Evolutionary conservation across 2,797 vertebrate species (phyloP).

Genomic region (Peromyscus melanophrys): DNA sequence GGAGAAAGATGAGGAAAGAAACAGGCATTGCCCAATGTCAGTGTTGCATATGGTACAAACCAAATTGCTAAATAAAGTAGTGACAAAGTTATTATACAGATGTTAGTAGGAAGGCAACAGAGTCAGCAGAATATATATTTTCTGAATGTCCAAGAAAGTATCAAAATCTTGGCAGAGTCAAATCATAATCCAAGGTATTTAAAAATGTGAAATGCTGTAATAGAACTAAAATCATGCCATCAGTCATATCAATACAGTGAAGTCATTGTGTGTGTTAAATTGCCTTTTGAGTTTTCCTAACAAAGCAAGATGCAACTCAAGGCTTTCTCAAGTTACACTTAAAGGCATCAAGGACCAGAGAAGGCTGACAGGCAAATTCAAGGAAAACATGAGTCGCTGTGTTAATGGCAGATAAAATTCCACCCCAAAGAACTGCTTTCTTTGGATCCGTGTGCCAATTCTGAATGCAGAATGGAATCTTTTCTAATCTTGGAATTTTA

Average conservation of each 20-base stretch:
- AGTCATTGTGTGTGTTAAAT: neutral
- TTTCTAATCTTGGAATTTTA: slow-evolving; percentile 53
- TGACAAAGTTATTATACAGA: neutral
- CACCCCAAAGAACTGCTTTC: neutral
- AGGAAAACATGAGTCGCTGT: neutral
- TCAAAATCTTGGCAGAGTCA: neutral
- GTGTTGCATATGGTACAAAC: neutral
- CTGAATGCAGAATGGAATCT: neutral
- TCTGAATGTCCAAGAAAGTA: slow-evolving; percentile 32
- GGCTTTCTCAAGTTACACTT: neutral
- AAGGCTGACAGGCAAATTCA: slow-evolving; percentile 19
- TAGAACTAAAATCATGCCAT: neutral
- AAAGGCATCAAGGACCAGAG: neutral
- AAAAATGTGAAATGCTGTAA: neutral
- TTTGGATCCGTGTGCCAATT: neutral
- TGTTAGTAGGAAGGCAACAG: neutral
- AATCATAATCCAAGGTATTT: neutral
- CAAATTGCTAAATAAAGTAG: slow-evolving; percentile 3
- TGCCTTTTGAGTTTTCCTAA: neutral
- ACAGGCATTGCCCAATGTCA: neutral
- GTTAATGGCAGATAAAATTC: slow-evolving; percentile 48
- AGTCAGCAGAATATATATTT: neutral
- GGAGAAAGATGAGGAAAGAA: neutral
- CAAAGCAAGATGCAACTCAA: slow-evolving; percentile 21
- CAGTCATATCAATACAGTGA: neutral